Conservation (phyloP, 1,140 invertebrate species). For the Rhynchophorus ferrugineus region DNA sequence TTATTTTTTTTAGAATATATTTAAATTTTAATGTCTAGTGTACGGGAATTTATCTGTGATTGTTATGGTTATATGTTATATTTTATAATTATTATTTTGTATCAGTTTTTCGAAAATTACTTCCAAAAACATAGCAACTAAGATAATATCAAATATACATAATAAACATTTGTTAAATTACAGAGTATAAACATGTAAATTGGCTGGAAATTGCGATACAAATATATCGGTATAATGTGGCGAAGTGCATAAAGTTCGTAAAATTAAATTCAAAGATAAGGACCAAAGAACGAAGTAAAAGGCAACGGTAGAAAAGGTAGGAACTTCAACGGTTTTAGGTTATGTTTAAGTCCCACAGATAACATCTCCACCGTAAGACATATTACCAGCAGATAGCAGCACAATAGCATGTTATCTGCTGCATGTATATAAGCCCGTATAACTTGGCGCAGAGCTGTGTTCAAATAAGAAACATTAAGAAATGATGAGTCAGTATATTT, state of each 20-base stretch:
- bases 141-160: no score
- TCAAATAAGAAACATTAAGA: constrained; percentile 19
- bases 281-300: constrained; percentile 16
- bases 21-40: no score
- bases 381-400: constrained; percentile 37
- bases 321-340: constrained; percentile 28
- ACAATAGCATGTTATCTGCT: constrained; percentile 36
- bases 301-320: constrained; percentile 24
- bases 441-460: constrained; percentile 24
- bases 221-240: no score
- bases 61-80: no score
- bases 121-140: no score
- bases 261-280: constrained; percentile 4
- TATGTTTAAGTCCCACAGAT: constrained; percentile 36
- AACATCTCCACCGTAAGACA: constrained; percentile 35
- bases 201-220: no score
- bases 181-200: no score
- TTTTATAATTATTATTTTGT: no score
- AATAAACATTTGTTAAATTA: no score
- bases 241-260: neutral
- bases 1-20: no score
- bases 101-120: no score
- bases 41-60: no score
- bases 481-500: neutral
- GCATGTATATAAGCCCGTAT: constrained; percentile 30